Conservation (phyloP, 2,797 vertebrate genomes). For the Coendou prehensilis region DNA sequence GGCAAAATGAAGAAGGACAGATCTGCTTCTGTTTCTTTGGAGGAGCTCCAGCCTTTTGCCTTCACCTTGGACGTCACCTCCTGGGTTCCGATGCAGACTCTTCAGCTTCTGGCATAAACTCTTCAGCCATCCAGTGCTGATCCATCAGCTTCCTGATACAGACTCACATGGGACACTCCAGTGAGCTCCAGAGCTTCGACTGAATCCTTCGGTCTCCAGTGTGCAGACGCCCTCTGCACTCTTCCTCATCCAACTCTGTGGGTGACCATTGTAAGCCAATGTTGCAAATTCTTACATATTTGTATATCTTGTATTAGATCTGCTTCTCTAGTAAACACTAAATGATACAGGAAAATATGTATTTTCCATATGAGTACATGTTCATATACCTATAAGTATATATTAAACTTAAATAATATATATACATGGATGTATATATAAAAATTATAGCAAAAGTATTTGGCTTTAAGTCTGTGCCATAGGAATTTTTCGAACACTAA, state of each 20-base stretch:
- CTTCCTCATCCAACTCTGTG: background rate
- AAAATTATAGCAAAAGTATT: background rate
- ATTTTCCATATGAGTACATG: background rate
- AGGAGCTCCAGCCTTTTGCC: background rate
- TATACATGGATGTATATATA: background rate
- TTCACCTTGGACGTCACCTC: background rate
- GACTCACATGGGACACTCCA: background rate
- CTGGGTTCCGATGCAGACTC: background rate
- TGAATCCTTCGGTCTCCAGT: background rate
- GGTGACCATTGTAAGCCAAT: background rate
- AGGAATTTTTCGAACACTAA: background rate
- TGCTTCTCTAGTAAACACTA: background rate
- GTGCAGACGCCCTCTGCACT: background rate
- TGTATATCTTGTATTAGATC: background rate
- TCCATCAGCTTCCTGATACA: background rate
- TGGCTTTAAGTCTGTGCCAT: background rate
- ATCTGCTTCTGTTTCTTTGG: background rate
- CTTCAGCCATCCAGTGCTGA: background rate
- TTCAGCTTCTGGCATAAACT: background rate
- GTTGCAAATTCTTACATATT: background rate
- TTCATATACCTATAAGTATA: background rate
- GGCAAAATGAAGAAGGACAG: background rate
- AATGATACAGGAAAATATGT: background rate
- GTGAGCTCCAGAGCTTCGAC: background rate
- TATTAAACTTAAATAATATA: background rate